phyloP scores from a whole-genome alignment of 1,140 invertebrate genomes.

The Papilio xuthus region DNA sequence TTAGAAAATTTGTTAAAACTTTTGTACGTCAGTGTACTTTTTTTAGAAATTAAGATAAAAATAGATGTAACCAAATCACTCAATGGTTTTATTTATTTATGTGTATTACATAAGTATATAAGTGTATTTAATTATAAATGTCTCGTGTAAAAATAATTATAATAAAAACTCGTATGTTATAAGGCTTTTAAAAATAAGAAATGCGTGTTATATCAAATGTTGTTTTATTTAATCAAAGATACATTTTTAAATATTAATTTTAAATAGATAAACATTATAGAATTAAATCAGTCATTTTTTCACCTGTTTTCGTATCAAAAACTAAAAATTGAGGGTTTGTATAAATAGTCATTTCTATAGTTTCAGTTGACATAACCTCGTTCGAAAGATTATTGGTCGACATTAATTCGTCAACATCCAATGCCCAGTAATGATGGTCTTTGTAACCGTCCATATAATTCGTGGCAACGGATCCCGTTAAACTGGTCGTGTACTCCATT shows the following conservation, averaged over 20 bases:
- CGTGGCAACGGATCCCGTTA: conserved; percentile 50
- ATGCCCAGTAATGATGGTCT: conserved; percentile 57
- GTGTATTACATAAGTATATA: conserved; percentile 6
- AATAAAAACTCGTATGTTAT: conserved; percentile 37
- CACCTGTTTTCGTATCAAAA: conserved; percentile 15
- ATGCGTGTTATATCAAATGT: conserved; percentile 46
- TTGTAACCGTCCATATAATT: conserved; percentile 50
- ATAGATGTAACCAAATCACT: conserved; percentile 31
- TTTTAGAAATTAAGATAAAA: background rate
- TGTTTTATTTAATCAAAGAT: conserved; percentile 43
- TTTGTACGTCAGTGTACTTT: background rate
- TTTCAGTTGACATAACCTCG: conserved; percentile 42
- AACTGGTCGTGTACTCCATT: conserved; percentile 54
- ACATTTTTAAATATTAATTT: background rate
- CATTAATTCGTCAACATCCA: conserved; percentile 49
- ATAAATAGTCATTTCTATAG: conserved; percentile 41
- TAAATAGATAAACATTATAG: background rate
- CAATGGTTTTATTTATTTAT: conserved; percentile 34
- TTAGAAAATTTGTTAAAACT: background rate
- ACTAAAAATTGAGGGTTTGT: conserved; percentile 8
- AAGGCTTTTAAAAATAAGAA: conserved; percentile 44
- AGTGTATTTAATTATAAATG: conserved; percentile 17
- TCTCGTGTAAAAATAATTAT: conserved; percentile 44
- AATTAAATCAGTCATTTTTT: conserved; percentile 25
- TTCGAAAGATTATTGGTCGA: conserved; percentile 39